Conservation (phyloP, 2,113 vertebrate genomes). For the Sturnus vulgaris region DNA sequence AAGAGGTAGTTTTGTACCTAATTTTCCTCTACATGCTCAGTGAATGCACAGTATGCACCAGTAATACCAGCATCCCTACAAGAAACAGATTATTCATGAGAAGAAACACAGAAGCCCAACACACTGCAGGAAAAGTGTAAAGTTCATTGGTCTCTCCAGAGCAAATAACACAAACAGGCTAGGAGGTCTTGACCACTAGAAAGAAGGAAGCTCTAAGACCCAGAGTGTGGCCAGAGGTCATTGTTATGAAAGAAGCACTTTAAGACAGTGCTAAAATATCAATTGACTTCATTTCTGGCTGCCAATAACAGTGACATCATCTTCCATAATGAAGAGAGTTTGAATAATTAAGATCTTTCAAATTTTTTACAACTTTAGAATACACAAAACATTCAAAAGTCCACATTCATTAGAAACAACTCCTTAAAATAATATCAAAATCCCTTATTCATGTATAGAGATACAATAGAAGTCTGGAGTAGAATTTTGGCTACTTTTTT, state of each 20-base stretch:
- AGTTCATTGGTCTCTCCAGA: background rate
- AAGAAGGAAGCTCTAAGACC: background rate
- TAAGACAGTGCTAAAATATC: background rate
- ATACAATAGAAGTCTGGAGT: background rate
- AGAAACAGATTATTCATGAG: background rate
- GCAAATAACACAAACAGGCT: background rate
- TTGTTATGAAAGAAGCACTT: background rate
- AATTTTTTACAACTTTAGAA: background rate
- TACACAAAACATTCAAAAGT: background rate
- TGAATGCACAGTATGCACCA: background rate
- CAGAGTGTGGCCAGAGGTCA: background rate
- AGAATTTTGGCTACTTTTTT: background rate
- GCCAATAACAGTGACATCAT: background rate
- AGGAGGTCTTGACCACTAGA: background rate
- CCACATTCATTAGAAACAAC: accelerated
- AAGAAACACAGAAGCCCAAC: background rate
- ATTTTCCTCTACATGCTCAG: background rate
- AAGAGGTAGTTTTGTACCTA: background rate
- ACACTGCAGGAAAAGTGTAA: background rate
- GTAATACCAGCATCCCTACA: background rate
- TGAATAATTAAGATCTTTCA: background rate
- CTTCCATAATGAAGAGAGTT: background rate
- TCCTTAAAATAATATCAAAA: background rate
- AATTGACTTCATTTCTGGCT: background rate
- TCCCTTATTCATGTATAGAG: background rate